A percentile compares a stretch with the other conserved stretches of the same genome.
phyloP scores from a whole-genome alignment of 1,140 invertebrate genomes.

The Drosophila subpulchrella region DNA sequence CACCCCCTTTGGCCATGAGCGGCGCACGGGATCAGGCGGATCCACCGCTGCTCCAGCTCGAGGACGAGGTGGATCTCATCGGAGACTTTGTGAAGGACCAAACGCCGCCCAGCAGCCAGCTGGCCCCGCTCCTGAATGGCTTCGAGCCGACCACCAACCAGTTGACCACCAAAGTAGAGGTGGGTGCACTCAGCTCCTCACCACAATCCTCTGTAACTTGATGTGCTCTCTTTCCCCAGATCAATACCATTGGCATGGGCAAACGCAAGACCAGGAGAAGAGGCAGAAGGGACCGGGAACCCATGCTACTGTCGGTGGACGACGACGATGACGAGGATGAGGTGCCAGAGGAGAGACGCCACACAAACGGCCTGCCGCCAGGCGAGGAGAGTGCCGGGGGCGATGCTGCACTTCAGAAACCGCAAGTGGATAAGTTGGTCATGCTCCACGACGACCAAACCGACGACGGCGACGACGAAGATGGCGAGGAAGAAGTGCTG shows the following conservation, averaged over 20 bases:
- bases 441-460: constrained; percentile 37
- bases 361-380: constrained; percentile 16
- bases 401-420: constrained; percentile 39
- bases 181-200: constrained; percentile 19
- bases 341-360: constrained; percentile 14
- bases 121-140: constrained; percentile 59
- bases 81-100: constrained; percentile 69
- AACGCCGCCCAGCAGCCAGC: constrained; percentile 16
- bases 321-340: constrained; percentile 59
- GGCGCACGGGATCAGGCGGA: constrained; percentile 44
- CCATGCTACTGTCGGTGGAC: constrained; percentile 71
- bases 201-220: not conserved
- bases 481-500: constrained; percentile 64
- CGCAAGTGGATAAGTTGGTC: constrained; percentile 46
- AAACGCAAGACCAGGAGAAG: constrained; percentile 59
- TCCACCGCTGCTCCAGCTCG: constrained; percentile 69
- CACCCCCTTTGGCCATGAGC: constrained; percentile 23
- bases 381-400: constrained; percentile 37
- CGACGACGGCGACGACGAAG: constrained; percentile 51
- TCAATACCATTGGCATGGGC: constrained; percentile 72
- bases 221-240: constrained; percentile 36
- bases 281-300: constrained; percentile 56
- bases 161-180: constrained; percentile 77
- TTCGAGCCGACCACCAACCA: constrained; percentile 47
- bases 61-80: constrained; percentile 76